These are phyloP conservation scores for Oxyteleia sp. DNA, from an alignment of 2,888 invertebrate species.

Conservation along the genomic window DNA sequence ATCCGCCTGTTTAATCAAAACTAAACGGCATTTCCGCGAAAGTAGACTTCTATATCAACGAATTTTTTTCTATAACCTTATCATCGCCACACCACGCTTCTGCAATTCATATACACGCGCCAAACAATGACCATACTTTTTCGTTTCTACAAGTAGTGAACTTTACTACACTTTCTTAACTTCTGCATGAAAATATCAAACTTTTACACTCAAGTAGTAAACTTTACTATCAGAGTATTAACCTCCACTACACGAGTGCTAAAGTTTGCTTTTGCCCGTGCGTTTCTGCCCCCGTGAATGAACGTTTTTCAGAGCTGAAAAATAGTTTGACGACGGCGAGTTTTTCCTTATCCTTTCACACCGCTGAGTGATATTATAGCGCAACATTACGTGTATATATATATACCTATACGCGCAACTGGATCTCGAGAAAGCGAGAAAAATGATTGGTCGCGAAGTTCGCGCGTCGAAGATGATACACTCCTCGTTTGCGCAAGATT, in stretches of 20 bases:
- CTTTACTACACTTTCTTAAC: conserved; percentile 43
- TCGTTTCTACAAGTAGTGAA: conserved; percentile 32
- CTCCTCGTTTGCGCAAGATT: conserved; percentile 33
- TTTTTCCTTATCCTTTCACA: conserved; percentile 57
- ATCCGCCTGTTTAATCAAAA: neutral
- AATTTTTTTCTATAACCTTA: conserved; percentile 16
- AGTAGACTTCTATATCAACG: conserved; percentile 7
- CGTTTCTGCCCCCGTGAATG: conserved; percentile 25
- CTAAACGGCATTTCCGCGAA: neutral
- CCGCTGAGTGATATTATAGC: conserved; percentile 54
- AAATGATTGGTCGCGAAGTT: conserved; percentile 29
- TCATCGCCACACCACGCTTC: conserved; percentile 3
- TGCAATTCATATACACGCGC: conserved; percentile 21
- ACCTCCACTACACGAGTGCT: conserved; percentile 24
- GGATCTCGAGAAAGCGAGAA: neutral
- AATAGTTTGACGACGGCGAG: conserved; percentile 44
- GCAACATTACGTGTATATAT: conserved; percentile 3
- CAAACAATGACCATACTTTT: conserved; percentile 41
- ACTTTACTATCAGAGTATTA: conserved; percentile 58
- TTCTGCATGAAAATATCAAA: conserved; percentile 51
- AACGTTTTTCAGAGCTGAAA: conserved; percentile 49
- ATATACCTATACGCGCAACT: neutral
- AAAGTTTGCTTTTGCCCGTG: conserved; percentile 27
- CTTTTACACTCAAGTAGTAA: conserved; percentile 46
- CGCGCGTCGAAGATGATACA: conserved; percentile 31